Conservation (phyloP, 1,140 invertebrate genomes). For the Drosophila albomicans region DNA sequence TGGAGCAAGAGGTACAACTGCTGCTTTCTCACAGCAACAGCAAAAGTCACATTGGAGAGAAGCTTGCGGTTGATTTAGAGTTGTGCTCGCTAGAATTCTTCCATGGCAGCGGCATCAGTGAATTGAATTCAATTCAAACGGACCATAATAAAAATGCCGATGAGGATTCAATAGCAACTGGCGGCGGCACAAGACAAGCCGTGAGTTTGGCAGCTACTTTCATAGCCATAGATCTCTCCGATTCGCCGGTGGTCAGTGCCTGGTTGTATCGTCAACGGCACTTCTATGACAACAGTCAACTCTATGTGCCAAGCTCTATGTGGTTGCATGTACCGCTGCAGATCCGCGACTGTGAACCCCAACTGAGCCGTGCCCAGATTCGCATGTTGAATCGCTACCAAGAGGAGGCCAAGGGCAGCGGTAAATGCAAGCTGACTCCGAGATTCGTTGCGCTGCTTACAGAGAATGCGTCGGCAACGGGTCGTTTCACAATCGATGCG, state of each 20-base stretch:
- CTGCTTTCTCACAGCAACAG: conserved; percentile 40
- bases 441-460: conserved; percentile 43
- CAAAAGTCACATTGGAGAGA: conserved; percentile 9
- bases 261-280: conserved; percentile 37
- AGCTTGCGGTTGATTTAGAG: conserved; percentile 35
- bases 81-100: conserved; percentile 54
- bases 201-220: conserved; percentile 37
- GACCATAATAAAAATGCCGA: not conserved
- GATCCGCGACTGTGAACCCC: not conserved
- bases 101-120: conserved; percentile 34
- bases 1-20: conserved; percentile 64
- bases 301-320: conserved; percentile 48
- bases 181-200: not conserved
- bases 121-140: not conserved
- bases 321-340: conserved; percentile 43
- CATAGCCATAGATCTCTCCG: conserved; percentile 68
- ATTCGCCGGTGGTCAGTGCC: conserved; percentile 50
- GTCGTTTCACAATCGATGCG: conserved; percentile 34
- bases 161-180: conserved; percentile 25
- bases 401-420: conserved; percentile 47
- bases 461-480: not conserved
- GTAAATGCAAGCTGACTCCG: conserved; percentile 31
- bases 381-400: conserved; percentile 74
- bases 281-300: conserved; percentile 40
- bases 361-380: conserved; percentile 29